Percentiles rank a stretch among this genome's conserved stretches.
phyloP scores from a whole-genome alignment of 2,113 vertebrate genomes.

The Ctenodactylus gundi region DNA sequence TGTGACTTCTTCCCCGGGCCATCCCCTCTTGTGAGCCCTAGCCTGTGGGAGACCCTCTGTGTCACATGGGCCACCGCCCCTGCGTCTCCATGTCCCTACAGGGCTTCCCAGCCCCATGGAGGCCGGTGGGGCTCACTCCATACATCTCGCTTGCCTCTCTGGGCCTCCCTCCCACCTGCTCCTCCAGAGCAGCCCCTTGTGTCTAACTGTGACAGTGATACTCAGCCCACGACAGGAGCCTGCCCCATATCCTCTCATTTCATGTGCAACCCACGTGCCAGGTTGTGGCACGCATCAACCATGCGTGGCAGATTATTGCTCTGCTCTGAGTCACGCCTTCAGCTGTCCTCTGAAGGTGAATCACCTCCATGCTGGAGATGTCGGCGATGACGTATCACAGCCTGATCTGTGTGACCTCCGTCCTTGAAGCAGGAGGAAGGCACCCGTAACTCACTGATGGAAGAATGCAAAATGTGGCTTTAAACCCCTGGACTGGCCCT shows the following conservation, averaged over 20 bases:
- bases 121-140: background rate
- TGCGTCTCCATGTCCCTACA: background rate
- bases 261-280: accelerated
- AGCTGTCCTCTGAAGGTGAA: background rate
- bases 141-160: background rate
- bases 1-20: background rate
- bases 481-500: background rate
- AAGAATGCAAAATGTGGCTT: background rate
- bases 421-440: background rate
- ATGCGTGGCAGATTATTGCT: background rate
- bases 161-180: accelerated
- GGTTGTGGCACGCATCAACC: background rate
- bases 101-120: background rate
- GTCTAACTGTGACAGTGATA: too few species aligned
- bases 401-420: too few species aligned
- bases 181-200: background rate
- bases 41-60: background rate
- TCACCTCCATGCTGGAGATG: background rate
- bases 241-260: accelerated
- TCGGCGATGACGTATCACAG: background rate
- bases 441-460: background rate
- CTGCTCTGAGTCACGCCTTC: background rate
- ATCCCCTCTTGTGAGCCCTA: background rate
- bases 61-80: accelerated
- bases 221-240: background rate